Evolutionary conservation across 1,140 invertebrate genomes (phyloP).

Genomic region (Eriosoma lanigerum): DNA sequence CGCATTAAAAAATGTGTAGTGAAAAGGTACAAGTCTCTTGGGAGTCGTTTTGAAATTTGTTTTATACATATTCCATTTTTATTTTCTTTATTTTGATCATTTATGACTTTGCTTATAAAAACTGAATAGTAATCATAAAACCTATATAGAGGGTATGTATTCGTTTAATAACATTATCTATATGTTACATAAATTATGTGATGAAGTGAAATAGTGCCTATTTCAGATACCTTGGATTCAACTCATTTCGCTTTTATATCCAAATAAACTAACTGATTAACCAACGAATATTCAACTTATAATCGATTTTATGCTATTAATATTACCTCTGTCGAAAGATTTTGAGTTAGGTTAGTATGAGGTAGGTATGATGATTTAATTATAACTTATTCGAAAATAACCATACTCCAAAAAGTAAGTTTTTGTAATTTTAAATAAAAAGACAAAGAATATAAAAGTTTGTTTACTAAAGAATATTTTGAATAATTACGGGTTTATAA

Average conservation of each 20-base stretch:
- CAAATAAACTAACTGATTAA: background rate
- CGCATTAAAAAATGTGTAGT: conserved; percentile 1
- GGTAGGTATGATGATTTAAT: background rate
- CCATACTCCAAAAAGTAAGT: background rate
- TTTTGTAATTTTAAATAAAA: background rate
- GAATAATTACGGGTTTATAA: no score
- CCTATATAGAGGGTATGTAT: background rate
- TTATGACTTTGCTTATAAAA: conserved; percentile 25
- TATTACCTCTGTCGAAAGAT: no score
- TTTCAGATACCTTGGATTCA: no score
- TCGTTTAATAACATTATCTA: background rate
- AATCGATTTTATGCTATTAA: background rate
- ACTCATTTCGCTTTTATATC: background rate
- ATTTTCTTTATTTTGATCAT: background rate
- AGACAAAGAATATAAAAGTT: background rate
- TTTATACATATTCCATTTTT: background rate
- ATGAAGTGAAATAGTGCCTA: background rate
- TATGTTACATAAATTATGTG: background rate
- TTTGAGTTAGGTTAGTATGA: no score
- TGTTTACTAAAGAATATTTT: no score
- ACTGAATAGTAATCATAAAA: conserved; percentile 16
- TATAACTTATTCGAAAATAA: background rate
- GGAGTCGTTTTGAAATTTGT: conserved; percentile 39
- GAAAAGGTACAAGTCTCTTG: conserved; percentile 7
- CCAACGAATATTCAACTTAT: background rate